Evolutionary conservation across 1,140 invertebrate genomes (phyloP).

Genomic region (Mycetomoellerius zeteki): DNA sequence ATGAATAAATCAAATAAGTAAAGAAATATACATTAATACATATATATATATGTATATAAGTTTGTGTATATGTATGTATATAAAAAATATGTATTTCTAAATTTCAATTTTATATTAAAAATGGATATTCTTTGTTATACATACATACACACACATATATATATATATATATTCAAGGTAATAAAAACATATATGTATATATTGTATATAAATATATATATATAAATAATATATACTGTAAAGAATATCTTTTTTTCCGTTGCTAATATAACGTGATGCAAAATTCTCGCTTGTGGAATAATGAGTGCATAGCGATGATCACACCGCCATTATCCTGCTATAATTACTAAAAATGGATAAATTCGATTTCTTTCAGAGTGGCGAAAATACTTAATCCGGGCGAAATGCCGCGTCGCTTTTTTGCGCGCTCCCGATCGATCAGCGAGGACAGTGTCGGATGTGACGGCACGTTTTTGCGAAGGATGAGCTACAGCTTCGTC

Average conservation of each 20-base stretch:
- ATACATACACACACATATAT: no score
- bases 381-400: slow-evolving; percentile 39
- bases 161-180: no score
- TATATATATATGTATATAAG: no score
- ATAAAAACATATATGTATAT: no score
- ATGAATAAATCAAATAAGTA: no score
- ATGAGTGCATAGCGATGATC: background rate
- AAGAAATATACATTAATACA: no score
- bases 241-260: background rate
- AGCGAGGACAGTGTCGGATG: slow-evolving; percentile 39
- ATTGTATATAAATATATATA: no score
- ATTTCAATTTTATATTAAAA: no score
- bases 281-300: background rate
- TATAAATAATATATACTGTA: background rate
- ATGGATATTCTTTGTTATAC: no score
- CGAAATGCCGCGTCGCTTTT: slow-evolving; percentile 28
- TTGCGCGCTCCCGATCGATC: slow-evolving; percentile 49
- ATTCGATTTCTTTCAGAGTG: slow-evolving; percentile 30
- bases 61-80: no score
- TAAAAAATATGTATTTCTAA: no score
- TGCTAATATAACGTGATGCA: background rate
- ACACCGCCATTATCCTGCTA: background rate
- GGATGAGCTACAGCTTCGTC: slow-evolving; percentile 36
- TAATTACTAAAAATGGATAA: slow-evolving; percentile 40
- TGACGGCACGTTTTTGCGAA: slow-evolving; percentile 59